Conservation (phyloP, 2,888 invertebrate genomes). For the Caenorhabditis zanzibari region DNA sequence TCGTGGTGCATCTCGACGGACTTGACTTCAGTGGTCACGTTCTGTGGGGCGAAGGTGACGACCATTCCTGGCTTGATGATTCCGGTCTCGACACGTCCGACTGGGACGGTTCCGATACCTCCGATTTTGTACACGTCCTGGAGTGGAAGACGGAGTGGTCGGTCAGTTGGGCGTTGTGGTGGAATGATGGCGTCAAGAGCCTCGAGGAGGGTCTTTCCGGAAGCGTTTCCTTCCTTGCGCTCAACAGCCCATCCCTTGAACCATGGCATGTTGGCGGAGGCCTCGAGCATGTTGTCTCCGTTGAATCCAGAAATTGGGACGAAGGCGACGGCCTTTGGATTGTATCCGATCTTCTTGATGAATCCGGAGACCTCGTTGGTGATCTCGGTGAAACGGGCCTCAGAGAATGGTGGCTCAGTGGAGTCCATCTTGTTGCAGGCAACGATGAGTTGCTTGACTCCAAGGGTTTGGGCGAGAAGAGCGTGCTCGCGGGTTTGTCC, state of each 20-base stretch:
- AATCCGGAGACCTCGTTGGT: conserved; percentile 95
- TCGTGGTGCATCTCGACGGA: conserved; percentile 99
- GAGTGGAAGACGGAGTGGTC: conserved; percentile 97
- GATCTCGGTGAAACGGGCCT: conserved; percentile 96
- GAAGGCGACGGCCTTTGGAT: conserved; percentile 96
- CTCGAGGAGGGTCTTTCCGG: conserved; percentile 96
- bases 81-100: conserved; percentile 99
- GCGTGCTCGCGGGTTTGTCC: conserved; percentile 99
- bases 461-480: conserved; percentile 96
- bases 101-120: conserved; percentile 99
- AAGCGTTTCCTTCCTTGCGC: conserved; percentile 94
- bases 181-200: conserved; percentile 97
- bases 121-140: conserved; percentile 99
- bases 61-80: conserved; percentile 94
- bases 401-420: conserved; percentile 98
- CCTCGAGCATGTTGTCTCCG: conserved; percentile 99
- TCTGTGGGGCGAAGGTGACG: conserved; percentile 97
- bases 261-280: conserved; percentile 94
- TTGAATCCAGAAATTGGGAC: conserved; percentile 99
- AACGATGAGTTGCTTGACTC: conserved; percentile 98
- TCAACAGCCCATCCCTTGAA: conserved; percentile 96
- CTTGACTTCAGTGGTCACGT: conserved; percentile 98
- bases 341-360: conserved; percentile 99
- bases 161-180: conserved; percentile 95
- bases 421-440: conserved; percentile 99